Evolutionary conservation across 2,113 vertebrate genomes (phyloP).

Genomic region (Shinisaurus crocodilurus): DNA sequence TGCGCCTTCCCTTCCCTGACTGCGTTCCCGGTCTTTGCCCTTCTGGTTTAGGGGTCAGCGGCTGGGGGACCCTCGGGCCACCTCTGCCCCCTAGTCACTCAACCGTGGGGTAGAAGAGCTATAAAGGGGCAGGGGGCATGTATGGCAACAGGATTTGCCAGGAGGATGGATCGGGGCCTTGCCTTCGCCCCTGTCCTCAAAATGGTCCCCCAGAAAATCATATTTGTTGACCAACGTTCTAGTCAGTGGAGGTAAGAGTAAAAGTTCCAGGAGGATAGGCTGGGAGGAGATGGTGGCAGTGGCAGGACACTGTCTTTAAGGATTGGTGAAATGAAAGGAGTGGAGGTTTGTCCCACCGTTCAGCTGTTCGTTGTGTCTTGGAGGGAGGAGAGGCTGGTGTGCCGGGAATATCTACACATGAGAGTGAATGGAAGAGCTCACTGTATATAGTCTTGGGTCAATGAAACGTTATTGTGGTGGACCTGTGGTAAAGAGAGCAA

Average conservation of each 20-base stretch:
- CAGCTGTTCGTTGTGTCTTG: not conserved
- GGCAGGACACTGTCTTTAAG: not conserved
- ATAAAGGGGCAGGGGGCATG: too few species aligned
- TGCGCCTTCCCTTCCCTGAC: not conserved
- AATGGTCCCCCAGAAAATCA: too few species aligned
- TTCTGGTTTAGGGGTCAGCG: not conserved
- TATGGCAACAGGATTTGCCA: not conserved
- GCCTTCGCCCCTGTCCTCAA: not conserved
- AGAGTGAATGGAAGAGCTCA: not conserved
- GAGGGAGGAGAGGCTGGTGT: not conserved
- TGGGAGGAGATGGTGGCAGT: too few species aligned
- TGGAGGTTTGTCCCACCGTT: not conserved
- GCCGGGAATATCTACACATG: not conserved
- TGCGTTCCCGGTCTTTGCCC: not conserved
- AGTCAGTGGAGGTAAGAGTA: too few species aligned
- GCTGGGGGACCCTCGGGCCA: too few species aligned
- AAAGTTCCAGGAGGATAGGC: not conserved
- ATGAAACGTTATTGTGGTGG: not conserved
- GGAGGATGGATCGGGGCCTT: too few species aligned
- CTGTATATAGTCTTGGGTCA: too few species aligned
- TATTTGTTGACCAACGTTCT: not conserved
- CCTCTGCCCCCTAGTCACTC: not conserved
- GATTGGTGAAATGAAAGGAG: not conserved
- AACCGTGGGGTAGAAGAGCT: too few species aligned
- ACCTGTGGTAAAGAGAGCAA: not conserved